A percentile compares a stretch with the other conserved stretches of the same genome.
phyloP scores from a whole-genome alignment of 2,113 vertebrate species.

The Ictalurus furcatus region DNA sequence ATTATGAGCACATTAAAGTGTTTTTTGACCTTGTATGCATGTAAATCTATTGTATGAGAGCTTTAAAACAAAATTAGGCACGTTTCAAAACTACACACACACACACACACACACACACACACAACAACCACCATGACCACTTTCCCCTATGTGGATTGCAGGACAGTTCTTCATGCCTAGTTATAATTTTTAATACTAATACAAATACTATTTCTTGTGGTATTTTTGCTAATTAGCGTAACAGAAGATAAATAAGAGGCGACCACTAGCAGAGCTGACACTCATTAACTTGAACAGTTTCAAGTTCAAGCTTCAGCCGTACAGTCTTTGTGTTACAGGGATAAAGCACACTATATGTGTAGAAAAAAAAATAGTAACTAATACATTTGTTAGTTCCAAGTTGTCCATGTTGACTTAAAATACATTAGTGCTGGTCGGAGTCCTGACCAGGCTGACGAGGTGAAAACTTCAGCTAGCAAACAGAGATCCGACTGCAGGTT shows the following conservation, averaged over 20 bases:
- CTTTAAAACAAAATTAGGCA: no score
- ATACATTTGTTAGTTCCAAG: neutral
- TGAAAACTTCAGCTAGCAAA: neutral
- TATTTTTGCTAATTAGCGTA: neutral
- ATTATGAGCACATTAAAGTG: no score
- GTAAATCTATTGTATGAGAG: no score
- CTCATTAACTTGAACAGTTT: neutral
- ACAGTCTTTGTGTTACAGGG: neutral
- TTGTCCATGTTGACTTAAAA: neutral
- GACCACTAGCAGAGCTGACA: neutral
- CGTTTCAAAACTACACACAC: no score
- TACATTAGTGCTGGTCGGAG: neutral
- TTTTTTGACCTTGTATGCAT: no score
- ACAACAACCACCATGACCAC: neutral
- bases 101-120: no score
- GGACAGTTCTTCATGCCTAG: neutral
- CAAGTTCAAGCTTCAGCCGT: neutral
- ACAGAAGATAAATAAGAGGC: neutral
- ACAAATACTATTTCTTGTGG: neutral
- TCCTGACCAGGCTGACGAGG: neutral
- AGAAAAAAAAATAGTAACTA: neutral
- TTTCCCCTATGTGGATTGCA: fast-evolving
- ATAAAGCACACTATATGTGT: neutral
- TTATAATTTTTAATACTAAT: neutral
- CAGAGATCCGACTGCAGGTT: neutral